Conservation (phyloP, 1,140 invertebrate genomes). For the Caenorhabditis brenneri region DNA sequence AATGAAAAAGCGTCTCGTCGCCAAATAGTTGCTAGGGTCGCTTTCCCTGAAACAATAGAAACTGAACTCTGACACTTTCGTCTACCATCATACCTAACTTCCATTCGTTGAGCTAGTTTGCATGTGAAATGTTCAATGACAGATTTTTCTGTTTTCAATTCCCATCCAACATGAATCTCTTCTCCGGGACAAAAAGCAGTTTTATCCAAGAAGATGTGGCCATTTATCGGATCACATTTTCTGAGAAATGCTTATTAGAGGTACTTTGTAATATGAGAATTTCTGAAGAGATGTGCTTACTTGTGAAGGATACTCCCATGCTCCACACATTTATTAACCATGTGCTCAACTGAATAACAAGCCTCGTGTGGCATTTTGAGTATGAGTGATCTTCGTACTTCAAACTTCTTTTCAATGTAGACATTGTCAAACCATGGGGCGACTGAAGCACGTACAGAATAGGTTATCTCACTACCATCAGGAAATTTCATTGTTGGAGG, state of each 20-base stretch:
- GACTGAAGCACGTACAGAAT: slow-evolving; percentile 48
- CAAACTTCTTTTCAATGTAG: slow-evolving; percentile 53
- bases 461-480: slow-evolving; percentile 45
- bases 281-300: background rate
- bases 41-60: slow-evolving; percentile 18
- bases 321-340: slow-evolving; percentile 55
- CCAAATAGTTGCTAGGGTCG: slow-evolving; percentile 36
- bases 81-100: slow-evolving; percentile 5
- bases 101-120: background rate
- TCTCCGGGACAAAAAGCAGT: slow-evolving; percentile 41
- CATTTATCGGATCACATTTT: slow-evolving; percentile 54
- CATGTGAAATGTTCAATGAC: slow-evolving; percentile 15
- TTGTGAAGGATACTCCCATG: slow-evolving; percentile 48
- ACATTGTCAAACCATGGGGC: slow-evolving; percentile 53
- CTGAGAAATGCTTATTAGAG: slow-evolving; percentile 9
- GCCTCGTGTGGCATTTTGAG: slow-evolving; percentile 49
- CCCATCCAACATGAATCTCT: slow-evolving; percentile 49
- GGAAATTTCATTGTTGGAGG: slow-evolving; percentile 51
- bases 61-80: slow-evolving; percentile 1
- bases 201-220: slow-evolving; percentile 49
- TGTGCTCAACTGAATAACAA: slow-evolving; percentile 32
- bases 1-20: background rate
- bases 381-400: slow-evolving; percentile 36
- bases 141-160: slow-evolving; percentile 39
- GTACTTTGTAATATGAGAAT: background rate